Conservation (phyloP, 2,888 invertebrate genomes). For the Spilarctia lutea region DNA sequence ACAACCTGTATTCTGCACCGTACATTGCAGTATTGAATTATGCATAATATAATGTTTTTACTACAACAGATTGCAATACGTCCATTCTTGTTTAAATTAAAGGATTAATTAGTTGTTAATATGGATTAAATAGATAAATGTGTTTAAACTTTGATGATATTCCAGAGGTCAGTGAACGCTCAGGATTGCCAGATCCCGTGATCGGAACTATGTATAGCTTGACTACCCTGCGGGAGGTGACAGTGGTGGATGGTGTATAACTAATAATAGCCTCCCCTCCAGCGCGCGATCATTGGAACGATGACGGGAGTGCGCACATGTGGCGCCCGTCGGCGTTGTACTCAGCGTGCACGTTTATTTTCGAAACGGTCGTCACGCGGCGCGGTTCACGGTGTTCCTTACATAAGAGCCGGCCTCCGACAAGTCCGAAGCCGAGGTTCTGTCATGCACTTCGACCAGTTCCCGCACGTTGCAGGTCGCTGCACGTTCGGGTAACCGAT, state of each 20-base stretch:
- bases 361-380: conserved; percentile 83
- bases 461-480: conserved; percentile 78
- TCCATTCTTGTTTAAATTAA: neutral
- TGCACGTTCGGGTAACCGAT: conserved; percentile 85
- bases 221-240: conserved; percentile 86
- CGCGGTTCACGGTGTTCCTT: conserved; percentile 80
- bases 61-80: neutral
- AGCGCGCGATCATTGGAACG: conserved; percentile 77
- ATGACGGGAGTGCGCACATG: conserved; percentile 82
- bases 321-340: conserved; percentile 77
- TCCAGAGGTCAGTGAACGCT: conserved; percentile 84
- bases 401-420: conserved; percentile 72
- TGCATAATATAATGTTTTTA: neutral
- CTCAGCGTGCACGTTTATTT: conserved; percentile 82
- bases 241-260: conserved; percentile 85
- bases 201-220: conserved; percentile 83
- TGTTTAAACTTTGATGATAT: conserved; percentile 59
- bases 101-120: conserved; percentile 7
- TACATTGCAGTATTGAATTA: neutral
- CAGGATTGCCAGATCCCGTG: conserved; percentile 82
- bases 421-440: conserved; percentile 59
- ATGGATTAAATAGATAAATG: conserved; percentile 27
- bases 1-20: neutral
- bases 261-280: conserved; percentile 86
- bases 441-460: conserved; percentile 66